Percentiles rank a stretch among this genome's conserved stretches.
Conservation (phyloP, 2,888 invertebrate species). For the Dascillus cervinus region DNA sequence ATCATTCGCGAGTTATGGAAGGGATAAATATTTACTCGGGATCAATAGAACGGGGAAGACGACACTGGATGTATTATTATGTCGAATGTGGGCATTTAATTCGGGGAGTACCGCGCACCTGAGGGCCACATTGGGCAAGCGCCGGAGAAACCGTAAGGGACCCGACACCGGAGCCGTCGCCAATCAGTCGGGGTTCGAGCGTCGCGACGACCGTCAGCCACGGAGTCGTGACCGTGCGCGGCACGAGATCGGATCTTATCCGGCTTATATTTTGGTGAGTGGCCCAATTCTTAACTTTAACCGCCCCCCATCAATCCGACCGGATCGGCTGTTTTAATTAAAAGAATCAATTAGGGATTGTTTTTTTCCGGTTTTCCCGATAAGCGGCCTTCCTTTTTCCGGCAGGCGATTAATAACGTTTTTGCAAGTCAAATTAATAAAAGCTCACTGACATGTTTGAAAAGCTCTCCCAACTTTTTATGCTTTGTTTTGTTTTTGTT, state of each 20-base stretch:
- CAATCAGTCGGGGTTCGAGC: slow-evolving; percentile 41
- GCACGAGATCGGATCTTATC: slow-evolving; percentile 7
- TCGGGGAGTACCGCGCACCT: slow-evolving; percentile 26
- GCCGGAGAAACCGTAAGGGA: slow-evolving; percentile 29
- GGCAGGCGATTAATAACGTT: too few relatives aligned
- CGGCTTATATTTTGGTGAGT: too few relatives aligned
- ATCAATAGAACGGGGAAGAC: slow-evolving; percentile 9
- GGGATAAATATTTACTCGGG: slow-evolving; percentile 14
- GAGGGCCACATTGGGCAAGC: slow-evolving; percentile 35
- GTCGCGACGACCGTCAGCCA: slow-evolving; percentile 39
- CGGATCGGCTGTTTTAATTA: too few relatives aligned
- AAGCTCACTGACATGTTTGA: too few relatives aligned
- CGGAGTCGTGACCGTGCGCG: slow-evolving; percentile 10
- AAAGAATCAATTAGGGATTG: too few relatives aligned
- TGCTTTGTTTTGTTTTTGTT: too few relatives aligned
- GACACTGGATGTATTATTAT: slow-evolving; percentile 20
- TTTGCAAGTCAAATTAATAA: too few relatives aligned
- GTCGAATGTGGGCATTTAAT: slow-evolving; percentile 30
- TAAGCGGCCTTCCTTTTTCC: too few relatives aligned
- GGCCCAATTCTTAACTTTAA: too few relatives aligned
- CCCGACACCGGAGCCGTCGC: slow-evolving; percentile 27
- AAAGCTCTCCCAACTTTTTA: too few relatives aligned
- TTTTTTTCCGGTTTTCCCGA: too few relatives aligned
- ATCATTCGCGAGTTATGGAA: slow-evolving; percentile 3
- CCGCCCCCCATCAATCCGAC: too few relatives aligned